Percentiles rank a stretch among this genome's conserved stretches.
phyloP scores from a whole-genome alignment of 1,140 invertebrate species.

The Diploscapter pachys region DNA sequence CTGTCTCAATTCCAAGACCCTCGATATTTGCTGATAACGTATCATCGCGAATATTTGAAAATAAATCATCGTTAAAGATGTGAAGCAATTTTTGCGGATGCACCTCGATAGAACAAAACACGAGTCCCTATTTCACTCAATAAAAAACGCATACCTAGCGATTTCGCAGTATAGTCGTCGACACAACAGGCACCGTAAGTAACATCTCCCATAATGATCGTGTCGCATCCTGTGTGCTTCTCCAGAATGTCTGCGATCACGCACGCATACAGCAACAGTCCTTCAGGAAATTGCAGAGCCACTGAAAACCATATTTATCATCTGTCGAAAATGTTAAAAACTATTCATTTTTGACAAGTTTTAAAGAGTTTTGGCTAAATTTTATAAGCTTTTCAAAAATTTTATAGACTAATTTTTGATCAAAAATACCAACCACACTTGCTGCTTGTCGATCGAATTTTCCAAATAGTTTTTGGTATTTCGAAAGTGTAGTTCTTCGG shows the following conservation, averaged over 20 bases:
- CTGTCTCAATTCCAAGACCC: no score
- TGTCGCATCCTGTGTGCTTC: constrained; percentile 83
- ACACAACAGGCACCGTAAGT: constrained; percentile 97
- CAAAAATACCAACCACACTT: constrained; percentile 65
- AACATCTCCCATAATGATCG: constrained; percentile 96
- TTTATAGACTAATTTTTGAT: constrained; percentile 15
- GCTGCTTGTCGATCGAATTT: constrained; percentile 75
- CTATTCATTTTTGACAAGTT: not conserved
- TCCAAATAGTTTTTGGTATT: constrained; percentile 95
- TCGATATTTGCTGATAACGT: no score
- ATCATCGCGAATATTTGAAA: no score
- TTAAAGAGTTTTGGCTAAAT: not conserved
- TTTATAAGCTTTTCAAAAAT: not conserved
- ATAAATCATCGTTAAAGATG: no score
- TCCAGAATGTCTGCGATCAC: constrained; percentile 90
- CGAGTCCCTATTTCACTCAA: no score
- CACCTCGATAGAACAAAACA: no score
- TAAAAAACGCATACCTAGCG: constrained; percentile 66
- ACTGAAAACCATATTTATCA: constrained; percentile 65
- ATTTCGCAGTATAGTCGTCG: constrained; percentile 90
- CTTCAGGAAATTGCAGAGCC: constrained; percentile 95
- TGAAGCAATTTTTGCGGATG: no score
- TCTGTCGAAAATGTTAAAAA: constrained; percentile 6
- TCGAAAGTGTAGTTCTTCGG: constrained; percentile 98
- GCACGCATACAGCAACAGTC: constrained; percentile 81